Evolutionary conservation across 1,140 invertebrate genomes (phyloP), one percentile per base, ranked within the genome.

Genomic region (Aporrectodea caliginosa): DNA sequence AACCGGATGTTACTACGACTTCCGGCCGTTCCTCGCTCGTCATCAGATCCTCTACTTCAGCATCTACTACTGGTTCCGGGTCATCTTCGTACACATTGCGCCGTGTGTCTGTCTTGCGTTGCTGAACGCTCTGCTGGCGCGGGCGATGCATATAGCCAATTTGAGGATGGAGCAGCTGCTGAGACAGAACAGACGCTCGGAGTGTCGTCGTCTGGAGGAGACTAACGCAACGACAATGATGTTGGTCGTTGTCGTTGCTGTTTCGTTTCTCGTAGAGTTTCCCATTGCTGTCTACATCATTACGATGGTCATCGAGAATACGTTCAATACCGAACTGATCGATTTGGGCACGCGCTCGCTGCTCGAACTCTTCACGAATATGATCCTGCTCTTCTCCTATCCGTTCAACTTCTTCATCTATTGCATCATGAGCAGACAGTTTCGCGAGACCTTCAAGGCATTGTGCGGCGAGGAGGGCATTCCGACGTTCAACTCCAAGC

Each of bases 351-450:
- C 93, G 35, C 93, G 93, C n/a, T 93, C 94, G 1, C 22, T n/a
- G 34, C 16, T 74, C 1, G 34, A 74, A 16, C 34, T 33, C 1
- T n/a, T 74, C 31, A n/a, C 30, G 2, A 74, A 74, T 88, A 94
- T 96, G 88, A 93, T 94, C 86, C 93, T 96, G 80, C 93, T 94
- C 71, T 90, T 94, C 16, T 93, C 93, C 22, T 96, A 95, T 87
- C 94, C 94, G 0, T 58, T 58, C 43, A 58, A 58, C 43, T 58
- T 58, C 43, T 58, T 93, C 71, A 96, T 96, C 79, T 96, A 96
- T 85, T 96, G 95, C 85, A 94, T 94, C 12, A 96, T 96, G 94
- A 94, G 93, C 68, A 89, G 94, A 27, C 93, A 95, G 84, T 96
- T 96, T 85, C 89, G 94, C 33, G 94, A 95, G 86, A 96, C 94